Conservation (phyloP, 2,113 vertebrate genomes). For the Mastomys natalensis region DNA sequence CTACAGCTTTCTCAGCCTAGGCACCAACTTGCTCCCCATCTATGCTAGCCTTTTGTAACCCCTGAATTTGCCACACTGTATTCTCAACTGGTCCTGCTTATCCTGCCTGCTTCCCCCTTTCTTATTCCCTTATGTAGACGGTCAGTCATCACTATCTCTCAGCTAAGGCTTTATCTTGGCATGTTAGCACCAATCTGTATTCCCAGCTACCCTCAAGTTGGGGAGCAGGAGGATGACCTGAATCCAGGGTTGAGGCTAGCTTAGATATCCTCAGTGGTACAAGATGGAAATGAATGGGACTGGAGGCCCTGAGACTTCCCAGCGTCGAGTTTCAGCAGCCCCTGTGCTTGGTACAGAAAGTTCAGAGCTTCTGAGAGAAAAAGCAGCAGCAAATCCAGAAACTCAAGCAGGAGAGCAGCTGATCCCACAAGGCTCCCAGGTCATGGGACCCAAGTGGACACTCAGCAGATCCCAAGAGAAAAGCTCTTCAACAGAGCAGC, state of each 20-base stretch:
- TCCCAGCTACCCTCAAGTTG: not conserved
- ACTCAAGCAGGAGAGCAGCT: not conserved
- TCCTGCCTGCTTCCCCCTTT: not conserved
- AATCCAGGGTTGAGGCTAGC: not conserved
- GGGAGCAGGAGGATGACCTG: not conserved
- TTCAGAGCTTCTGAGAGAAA: not conserved
- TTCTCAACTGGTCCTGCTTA: not conserved
- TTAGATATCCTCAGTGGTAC: not conserved
- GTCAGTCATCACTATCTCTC: not conserved
- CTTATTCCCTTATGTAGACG: not conserved
- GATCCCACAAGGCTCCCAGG: not conserved
- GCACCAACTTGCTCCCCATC: not conserved
- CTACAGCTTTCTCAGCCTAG: not conserved
- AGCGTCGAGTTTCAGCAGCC: not conserved
- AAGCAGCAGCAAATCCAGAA: not conserved
- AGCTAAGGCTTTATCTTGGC: not conserved
- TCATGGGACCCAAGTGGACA: not conserved
- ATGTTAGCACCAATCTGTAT: not conserved
- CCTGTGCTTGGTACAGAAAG: not conserved
- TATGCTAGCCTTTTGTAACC: not conserved
- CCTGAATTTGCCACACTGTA: not conserved
- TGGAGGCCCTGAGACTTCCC: not conserved
- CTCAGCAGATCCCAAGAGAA: not conserved
- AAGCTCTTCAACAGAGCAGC: not conserved
- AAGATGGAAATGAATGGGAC: not conserved